Percentiles rank a stretch among this genome's conserved stretches.
Conservation (phyloP, 2,888 invertebrate species). For the Abscondita cerata region DNA sequence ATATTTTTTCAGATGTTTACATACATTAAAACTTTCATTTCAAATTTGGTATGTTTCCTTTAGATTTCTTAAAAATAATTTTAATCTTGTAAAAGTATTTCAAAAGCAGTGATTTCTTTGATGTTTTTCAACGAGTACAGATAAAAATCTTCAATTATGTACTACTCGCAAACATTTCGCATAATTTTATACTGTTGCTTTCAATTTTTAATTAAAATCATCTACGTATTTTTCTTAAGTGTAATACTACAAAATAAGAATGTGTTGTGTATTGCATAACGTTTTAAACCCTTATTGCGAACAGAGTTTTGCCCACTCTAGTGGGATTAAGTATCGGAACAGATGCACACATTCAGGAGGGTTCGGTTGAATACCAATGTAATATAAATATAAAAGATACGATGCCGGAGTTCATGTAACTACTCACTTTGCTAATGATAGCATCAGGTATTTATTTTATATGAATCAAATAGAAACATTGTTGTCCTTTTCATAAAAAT, state of each 20-base stretch:
- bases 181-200: not conserved
- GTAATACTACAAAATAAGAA: not conserved
- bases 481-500: conserved; percentile 27
- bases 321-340: conserved; percentile 23
- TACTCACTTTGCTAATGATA: conserved; percentile 55
- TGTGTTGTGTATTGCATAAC: conserved; percentile 13
- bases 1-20: not conserved
- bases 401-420: conserved; percentile 50
- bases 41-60: not conserved
- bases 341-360: conserved; percentile 34
- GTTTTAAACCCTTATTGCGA: conserved; percentile 23
- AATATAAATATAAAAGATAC: conserved; percentile 45
- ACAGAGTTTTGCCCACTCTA: conserved; percentile 16
- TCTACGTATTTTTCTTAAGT: not conserved
- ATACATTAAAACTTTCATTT: not conserved
- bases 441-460: conserved; percentile 55
- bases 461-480: conserved; percentile 47
- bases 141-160: conserved; percentile 7
- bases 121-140: not conserved
- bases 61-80: conserved; percentile 2
- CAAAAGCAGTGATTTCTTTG: conserved; percentile 1
- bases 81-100: conserved; percentile 4
- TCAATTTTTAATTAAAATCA: not conserved
- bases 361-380: conserved; percentile 36
- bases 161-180: not conserved